Base-by-base conservation (phyloP, 2,113 vertebrate species). In the Callipepla squamata region DNA sequence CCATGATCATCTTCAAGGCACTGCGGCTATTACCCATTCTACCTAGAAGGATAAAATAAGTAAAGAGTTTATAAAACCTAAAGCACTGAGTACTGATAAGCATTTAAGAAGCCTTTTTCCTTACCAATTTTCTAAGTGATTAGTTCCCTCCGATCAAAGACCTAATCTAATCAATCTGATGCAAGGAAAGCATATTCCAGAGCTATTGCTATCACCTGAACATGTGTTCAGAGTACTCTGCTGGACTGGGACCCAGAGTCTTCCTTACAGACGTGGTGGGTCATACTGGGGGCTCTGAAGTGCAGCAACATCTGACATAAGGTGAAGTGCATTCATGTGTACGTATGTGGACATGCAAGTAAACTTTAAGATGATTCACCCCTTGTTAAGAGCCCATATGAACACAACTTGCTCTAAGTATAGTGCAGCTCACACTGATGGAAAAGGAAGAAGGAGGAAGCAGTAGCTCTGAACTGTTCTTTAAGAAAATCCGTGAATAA, bases 1-100 rank as follows among this genome's bases (percentile, higher is more conserved):
- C 98, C 99, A 99, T 99, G 94, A 99, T 99, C 99, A 99, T 99
- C 98, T 99, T 99, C 82, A 99, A 95, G 25, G 99, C 99, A 50
- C 98, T 98, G 72, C 98, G 98, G 89, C 99, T 99, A 94, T 99
- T 99, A 32, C 99, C 99, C 99, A 99, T 99, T 91, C 99, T 98
- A 97, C 99, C 99, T 99, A 90, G 50, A 80, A 80, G 20, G 62
- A n/a, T 45, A 80, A 84, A 74, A 18, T 3, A 72, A 4, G 36
- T 36, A 14, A 62, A 70, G 23, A 53, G 5, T 57, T 42, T 40
- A 34, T 28, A 92, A 84, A 59, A 23, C 18, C n/a, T 73, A 74
- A 55, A 55, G 50, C 32, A 34, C 38, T 44, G 38, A 53, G 36
- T 17, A 42, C 18, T 66, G 48, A 34, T 42, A 65, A 26, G 16